A percentile compares a stretch with the other conserved stretches of the same genome.
These are phyloP conservation scores for Prolemur simus DNA, from an alignment of 2,113 vertebrate genomes.

Conservation along the genomic window DNA sequence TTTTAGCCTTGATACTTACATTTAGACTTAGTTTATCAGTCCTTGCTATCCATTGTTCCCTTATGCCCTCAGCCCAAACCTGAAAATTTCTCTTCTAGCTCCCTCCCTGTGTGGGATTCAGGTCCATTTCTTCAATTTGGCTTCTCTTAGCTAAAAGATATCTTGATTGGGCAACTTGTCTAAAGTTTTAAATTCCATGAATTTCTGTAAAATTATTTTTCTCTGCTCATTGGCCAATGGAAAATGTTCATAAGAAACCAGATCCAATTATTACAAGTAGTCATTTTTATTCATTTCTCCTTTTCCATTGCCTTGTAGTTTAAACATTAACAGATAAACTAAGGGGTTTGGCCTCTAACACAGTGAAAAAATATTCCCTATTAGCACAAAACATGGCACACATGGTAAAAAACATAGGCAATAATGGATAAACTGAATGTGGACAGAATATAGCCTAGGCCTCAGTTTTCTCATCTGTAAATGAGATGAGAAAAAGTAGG, in stretches of 20 bases:
- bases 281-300: not conserved
- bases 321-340: not conserved
- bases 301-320: not conserved
- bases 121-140: not conserved
- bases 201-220: not conserved
- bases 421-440: not conserved
- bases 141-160: not conserved
- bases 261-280: not conserved
- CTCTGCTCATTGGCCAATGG: not conserved
- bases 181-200: not conserved
- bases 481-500: not conserved
- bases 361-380: not conserved
- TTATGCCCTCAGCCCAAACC: not conserved
- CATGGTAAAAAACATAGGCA: not conserved
- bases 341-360: not conserved
- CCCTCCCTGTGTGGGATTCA: not conserved
- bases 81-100: not conserved
- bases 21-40: not conserved
- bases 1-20: not conserved
- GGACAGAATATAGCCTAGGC: not conserved
- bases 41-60: not conserved
- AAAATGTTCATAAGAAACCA: slow-evolving; percentile 6
- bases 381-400: not conserved
- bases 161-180: not conserved
- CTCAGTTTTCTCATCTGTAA: not conserved